Evolutionary conservation across 2,888 invertebrate genomes (phyloP), one percentile per base, ranked within the genome.

Genomic region (Anthrax anthrax): DNA sequence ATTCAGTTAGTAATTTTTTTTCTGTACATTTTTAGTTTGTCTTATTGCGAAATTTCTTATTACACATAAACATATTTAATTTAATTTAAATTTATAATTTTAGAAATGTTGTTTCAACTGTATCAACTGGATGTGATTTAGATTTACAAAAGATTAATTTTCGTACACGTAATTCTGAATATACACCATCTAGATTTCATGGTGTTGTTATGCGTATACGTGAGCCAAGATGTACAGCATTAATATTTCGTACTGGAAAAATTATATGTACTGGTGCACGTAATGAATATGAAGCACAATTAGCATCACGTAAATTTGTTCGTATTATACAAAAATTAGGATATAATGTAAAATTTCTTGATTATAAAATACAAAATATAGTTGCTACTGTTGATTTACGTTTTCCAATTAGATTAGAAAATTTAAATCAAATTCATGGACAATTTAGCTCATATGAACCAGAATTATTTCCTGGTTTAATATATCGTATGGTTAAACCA

Each of bases 401-500:
- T 64, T 85, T 82, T 67, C 88, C 80, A 48, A 81, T 82, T 60
- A 78, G 78, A 58, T 72, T 78, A 52, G 88, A 83, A 70, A 84
- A 79, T 57, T 73, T 80, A 59, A 80, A 80, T 60, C 76, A 77
- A 55, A 81, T 75, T 57, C 88, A 78, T 71, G 83, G 76, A 57
- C 86, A 80, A 70, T 87, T 76, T 61, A 81, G 81, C 60, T 81
- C 81, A 2, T 98, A 98, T 65, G 98, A 98, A 70, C 98, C 98
- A 0, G 98, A 98, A 69, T 72, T 99, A 40, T 98, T 98, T 67
- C 97, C 98, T 39, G 98, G 97, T 54, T 78, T 98, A 39, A 95
- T 98, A 57, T 98, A 99, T 67, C 78, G 97, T 61, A 92, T 98
- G 92, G 90, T 98, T 46, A 88, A 91, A 67, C 98, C 98, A 9